These are phyloP conservation scores for Thereva unica DNA, from an alignment of 2,888 invertebrate species.

Conservation along the genomic window DNA sequence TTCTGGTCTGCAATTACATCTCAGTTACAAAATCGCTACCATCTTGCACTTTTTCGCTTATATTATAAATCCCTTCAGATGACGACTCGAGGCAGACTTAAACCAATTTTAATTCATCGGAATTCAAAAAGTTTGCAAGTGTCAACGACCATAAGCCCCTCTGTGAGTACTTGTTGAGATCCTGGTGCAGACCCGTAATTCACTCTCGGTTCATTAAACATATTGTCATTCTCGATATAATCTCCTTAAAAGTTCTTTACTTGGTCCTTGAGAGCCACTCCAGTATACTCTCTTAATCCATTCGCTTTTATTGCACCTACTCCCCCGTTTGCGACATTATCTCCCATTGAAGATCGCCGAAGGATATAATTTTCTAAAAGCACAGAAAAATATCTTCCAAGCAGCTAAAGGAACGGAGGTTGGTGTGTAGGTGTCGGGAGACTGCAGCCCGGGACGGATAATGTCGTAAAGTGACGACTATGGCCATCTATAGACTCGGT, in stretches of 20 bases:
- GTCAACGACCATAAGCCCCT: slow-evolving; percentile 33
- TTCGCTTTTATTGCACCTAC: slow-evolving; percentile 31
- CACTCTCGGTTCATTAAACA: slow-evolving; percentile 35
- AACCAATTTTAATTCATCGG: slow-evolving; percentile 11
- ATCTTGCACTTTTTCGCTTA: too few species aligned
- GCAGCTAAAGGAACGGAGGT: too few species aligned
- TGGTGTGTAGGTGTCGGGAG: not conserved
- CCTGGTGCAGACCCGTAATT: slow-evolving; percentile 30
- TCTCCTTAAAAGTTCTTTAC: slow-evolving; percentile 34
- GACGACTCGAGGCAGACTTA: not conserved
- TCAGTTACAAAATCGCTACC: too few species aligned
- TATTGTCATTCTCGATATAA: slow-evolving; percentile 35
- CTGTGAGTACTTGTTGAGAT: slow-evolving; percentile 25
- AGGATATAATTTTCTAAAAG: slow-evolving; percentile 25
- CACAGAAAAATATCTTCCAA: slow-evolving; percentile 6
- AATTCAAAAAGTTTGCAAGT: slow-evolving; percentile 29
- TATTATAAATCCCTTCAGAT: too few species aligned
- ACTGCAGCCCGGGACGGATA: slow-evolving; percentile 4
- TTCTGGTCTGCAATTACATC: too few species aligned
- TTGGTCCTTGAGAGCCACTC: slow-evolving; percentile 18
- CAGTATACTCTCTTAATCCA: slow-evolving; percentile 29
- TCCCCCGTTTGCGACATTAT: slow-evolving; percentile 30
- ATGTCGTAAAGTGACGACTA: not conserved
- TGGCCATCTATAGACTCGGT: not conserved
- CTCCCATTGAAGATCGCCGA: slow-evolving; percentile 31